A percentile compares a stretch with the other conserved stretches of the same genome.
Conservation (phyloP, 2,888 invertebrate genomes). For the Caenorhabditis panamensis region DNA sequence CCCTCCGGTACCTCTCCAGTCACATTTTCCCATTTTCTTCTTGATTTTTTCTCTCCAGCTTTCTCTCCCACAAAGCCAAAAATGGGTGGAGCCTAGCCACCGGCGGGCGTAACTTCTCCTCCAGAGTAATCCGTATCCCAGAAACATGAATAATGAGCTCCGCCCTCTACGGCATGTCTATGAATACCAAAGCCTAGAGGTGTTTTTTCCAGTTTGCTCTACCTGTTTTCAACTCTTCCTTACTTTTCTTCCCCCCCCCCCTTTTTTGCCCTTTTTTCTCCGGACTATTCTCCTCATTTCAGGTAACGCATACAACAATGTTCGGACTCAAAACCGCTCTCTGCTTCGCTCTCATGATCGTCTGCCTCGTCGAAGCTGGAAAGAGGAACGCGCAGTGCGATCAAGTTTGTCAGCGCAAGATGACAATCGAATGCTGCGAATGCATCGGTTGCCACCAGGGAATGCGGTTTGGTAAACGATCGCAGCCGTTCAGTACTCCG, state of each 20-base stretch:
- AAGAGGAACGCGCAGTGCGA: slow-evolving; percentile 65
- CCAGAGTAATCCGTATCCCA: slow-evolving; percentile 20
- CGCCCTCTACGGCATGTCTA: slow-evolving; percentile 26
- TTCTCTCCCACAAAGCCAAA: neutral
- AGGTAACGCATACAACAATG: slow-evolving; percentile 44
- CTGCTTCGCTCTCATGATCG: slow-evolving; percentile 6
- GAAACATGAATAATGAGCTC: slow-evolving; percentile 41
- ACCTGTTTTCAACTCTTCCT: neutral
- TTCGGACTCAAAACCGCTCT: slow-evolving; percentile 35
- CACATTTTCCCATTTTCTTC: neutral
- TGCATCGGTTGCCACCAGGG: slow-evolving; percentile 68
- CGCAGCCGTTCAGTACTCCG: slow-evolving; percentile 30
- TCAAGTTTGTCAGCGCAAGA: slow-evolving; percentile 60
- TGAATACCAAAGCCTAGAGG: neutral
- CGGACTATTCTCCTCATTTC: neutral
- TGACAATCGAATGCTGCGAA: slow-evolving; percentile 67
- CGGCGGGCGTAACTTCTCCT: slow-evolving; percentile 16
- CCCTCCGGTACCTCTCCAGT: neutral
- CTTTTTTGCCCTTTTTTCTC: neutral
- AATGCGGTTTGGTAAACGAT: slow-evolving; percentile 63
- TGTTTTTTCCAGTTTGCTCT: slow-evolving; percentile 3
- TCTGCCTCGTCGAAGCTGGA: slow-evolving; percentile 31
- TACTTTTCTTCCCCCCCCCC: neutral
- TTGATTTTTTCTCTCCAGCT: neutral
- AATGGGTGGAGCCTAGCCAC: slow-evolving; percentile 22